These are phyloP conservation scores for Pluvianellus socialis DNA, from an alignment of 2,113 vertebrate genomes.

Conservation along the genomic window DNA sequence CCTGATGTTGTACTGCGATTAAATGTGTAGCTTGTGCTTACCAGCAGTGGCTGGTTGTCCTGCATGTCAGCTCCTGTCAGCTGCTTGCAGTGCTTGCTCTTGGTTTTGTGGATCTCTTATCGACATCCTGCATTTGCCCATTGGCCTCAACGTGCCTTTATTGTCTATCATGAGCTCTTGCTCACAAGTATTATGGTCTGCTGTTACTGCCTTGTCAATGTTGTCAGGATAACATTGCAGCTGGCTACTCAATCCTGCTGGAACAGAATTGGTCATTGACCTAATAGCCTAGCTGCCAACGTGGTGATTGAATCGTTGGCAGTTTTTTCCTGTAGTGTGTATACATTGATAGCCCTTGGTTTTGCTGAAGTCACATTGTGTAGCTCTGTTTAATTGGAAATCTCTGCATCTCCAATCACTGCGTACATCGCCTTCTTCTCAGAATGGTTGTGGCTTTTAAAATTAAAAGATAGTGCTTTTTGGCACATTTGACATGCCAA, in stretches of 20 bases:
- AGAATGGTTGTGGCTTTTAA: background rate
- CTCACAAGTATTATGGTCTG: background rate
- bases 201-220: constrained; percentile 15
- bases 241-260: background rate
- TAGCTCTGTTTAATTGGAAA: constrained; percentile 13
- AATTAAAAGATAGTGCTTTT: background rate
- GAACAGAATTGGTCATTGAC: constrained; percentile 26
- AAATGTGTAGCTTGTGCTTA: background rate
- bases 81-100: background rate
- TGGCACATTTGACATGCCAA: background rate
- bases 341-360: background rate
- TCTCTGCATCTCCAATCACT: background rate
- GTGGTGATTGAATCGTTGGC: background rate
- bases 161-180: background rate
- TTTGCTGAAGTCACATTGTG: background rate
- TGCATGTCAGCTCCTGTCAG: background rate
- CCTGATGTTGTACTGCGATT: background rate
- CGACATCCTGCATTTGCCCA: background rate
- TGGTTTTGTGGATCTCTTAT: background rate
- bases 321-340: background rate
- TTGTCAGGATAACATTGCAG: background rate
- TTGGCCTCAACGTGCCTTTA: background rate
- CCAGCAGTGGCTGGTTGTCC: background rate
- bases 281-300: background rate
- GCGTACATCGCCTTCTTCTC: background rate